Evolutionary conservation across 1,140 invertebrate genomes (phyloP), one percentile per base, ranked within the genome.

Genomic region (Ladona fulva): DNA sequence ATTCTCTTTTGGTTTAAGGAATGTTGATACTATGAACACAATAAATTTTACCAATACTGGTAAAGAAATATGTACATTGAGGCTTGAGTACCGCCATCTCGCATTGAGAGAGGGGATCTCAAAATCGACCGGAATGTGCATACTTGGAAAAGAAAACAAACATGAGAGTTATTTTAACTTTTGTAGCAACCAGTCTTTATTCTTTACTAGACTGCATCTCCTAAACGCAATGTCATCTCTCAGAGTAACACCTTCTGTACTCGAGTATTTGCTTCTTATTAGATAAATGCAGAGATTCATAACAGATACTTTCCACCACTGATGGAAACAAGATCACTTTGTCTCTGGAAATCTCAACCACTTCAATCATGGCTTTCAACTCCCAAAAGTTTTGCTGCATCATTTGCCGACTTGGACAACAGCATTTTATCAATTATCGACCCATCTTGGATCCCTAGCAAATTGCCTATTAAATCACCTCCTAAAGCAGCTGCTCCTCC

Each of bases 341-440:
- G 52, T 22, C 52, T 19, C 14, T 22, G n/a, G 16, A 66, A 66
- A 6, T 5, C 5, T 22, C 5, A 12, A 66, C 73, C 3, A 5
- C 12, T 12, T 66, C 52, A 66, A 42, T 59, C 44, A 24, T 79
- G 74, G 37, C 59, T 37, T 66, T 81, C 74, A 12, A 95, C 93
- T 42, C 95, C 95, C 11, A 97, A 85, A 7, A 97, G 86, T 83
- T 95, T 94, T 0, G 95, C 95, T 3, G 94, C 95, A 82, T 95
- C 94, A 80, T 96, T 94, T 0, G 94, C 89, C 0, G 93, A 92
- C 75, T 85, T 86, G 0, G 93, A 92, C 52, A 89, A 87, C 0
- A 97, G 87, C 78, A 96, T 90, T 82, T 94, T 91, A 81, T 97
- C 95, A 66, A 96, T 90, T 77, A 96, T 92, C n/a, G 92, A 91